A percentile compares a stretch with the other conserved stretches of the same genome.
Conservation (phyloP, 2,888 invertebrate species). For the Lithophane leautieri region DNA sequence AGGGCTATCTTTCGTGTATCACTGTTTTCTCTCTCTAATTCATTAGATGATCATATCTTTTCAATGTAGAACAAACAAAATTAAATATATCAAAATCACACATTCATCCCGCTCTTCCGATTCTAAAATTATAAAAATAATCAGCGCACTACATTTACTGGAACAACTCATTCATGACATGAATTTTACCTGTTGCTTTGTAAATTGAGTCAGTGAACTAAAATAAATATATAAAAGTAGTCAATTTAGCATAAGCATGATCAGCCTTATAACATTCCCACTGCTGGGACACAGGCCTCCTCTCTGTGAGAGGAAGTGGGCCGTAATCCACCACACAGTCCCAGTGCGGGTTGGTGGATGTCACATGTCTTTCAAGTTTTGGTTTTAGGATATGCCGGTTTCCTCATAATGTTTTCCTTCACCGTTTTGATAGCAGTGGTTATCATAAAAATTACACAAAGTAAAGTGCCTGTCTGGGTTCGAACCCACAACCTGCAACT, state of each 20-base stretch:
- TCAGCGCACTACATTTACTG: neutral
- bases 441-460: no score
- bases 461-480: no score
- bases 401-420: no score
- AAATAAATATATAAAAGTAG: neutral
- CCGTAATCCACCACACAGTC: no score
- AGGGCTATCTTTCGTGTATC: neutral
- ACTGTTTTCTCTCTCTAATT: neutral
- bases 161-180: conserved; percentile 2
- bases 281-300: no score
- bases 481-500: no score
- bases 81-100: neutral
- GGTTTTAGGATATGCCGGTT: no score
- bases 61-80: neutral
- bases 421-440: no score
- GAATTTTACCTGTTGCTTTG: conserved; percentile 23
- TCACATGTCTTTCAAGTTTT: no score
- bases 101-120: neutral
- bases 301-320: no score
- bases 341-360: no score
- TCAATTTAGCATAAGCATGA: neutral
- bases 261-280: no score
- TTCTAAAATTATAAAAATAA: neutral
- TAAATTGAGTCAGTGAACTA: neutral
- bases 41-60: neutral